Percentiles rank a stretch among this genome's conserved stretches.
Conservation (phyloP, 2,113 vertebrate genomes). For the Platichthys stellatus region DNA sequence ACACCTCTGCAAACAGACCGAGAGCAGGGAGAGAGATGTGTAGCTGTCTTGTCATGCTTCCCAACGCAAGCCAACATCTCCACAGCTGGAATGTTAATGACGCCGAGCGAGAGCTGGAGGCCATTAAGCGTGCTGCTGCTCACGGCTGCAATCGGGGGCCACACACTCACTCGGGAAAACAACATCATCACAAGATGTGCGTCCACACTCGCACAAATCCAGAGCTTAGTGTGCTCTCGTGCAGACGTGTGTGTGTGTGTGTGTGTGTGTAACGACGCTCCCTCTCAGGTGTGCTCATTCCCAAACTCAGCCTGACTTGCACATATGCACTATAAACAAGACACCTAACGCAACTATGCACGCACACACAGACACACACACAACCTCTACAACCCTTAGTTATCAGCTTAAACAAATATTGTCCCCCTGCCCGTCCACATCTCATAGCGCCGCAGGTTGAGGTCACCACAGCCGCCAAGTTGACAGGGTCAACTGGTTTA, state of each 20-base stretch:
- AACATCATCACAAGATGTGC: conserved; percentile 10
- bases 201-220: background rate
- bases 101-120: conserved; percentile 60
- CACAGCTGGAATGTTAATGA: conserved; percentile 82
- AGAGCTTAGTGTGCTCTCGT: background rate
- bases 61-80: conserved; percentile 65
- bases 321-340: conserved; percentile 17
- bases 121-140: conserved; percentile 39
- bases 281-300: conserved; percentile 12
- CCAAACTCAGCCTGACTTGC: conserved; percentile 28
- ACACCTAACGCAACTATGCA: conserved; percentile 29
- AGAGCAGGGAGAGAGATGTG: conserved; percentile 30
- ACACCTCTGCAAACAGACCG: conserved; percentile 18
- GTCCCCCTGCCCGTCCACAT: conserved; percentile 53
- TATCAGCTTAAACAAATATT: conserved; percentile 79
- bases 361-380: conserved; percentile 8
- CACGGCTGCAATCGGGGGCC: conserved; percentile 16
- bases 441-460: conserved; percentile 58
- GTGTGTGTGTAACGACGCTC: background rate
- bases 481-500: conserved; percentile 76
- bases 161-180: conserved; percentile 34
- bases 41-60: conserved; percentile 78
- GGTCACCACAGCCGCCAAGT: conserved; percentile 71
- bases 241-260: background rate
- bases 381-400: conserved; percentile 47